Conservation (phyloP, 2,888 invertebrate genomes). For the Nemapogon koenigi region DNA sequence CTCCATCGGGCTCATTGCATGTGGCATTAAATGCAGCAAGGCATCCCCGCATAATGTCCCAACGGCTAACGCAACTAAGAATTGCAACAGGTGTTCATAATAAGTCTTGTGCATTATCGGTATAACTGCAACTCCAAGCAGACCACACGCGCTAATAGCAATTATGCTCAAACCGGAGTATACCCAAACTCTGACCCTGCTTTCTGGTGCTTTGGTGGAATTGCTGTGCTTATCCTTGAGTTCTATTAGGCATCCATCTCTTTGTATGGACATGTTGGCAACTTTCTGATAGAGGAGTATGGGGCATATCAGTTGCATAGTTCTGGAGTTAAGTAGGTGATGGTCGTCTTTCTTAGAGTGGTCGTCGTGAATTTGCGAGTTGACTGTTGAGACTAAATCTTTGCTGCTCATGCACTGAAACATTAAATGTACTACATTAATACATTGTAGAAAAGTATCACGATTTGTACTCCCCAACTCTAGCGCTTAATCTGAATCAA, state of each 20-base stretch:
- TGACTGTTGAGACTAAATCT: slow-evolving; percentile 46
- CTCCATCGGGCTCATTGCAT: slow-evolving; percentile 67
- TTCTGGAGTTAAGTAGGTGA: slow-evolving; percentile 28
- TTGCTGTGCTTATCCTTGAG: slow-evolving; percentile 16
- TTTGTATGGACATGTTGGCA: slow-evolving; percentile 57
- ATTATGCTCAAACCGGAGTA: slow-evolving; percentile 83
- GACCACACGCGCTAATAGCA: slow-evolving; percentile 85
- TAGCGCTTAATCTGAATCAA: too few species aligned
- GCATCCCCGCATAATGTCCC: slow-evolving; percentile 93
- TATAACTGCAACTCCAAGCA: slow-evolving; percentile 87
- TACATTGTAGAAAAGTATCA: too few species aligned
- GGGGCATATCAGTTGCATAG: slow-evolving; percentile 68
- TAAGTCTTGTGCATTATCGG: slow-evolving; percentile 89
- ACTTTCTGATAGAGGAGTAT: slow-evolving; percentile 71
- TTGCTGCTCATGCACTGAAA: slow-evolving; percentile 59
- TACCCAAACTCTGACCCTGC: slow-evolving; percentile 71
- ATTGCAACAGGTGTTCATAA: slow-evolving; percentile 89
- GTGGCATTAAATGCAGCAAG: slow-evolving; percentile 88
- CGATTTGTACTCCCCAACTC: too few species aligned
- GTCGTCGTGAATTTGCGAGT: slow-evolving; percentile 31
- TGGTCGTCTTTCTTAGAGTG: slow-evolving; percentile 21
- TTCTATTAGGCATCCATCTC: slow-evolving; percentile 62
- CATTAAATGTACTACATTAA: too few species aligned
- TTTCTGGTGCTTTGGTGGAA: slow-evolving; percentile 18
- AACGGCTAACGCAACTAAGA: slow-evolving; percentile 90